phyloP scores from a whole-genome alignment of 2,113 vertebrate species.

The Pelobates fuscus region DNA sequence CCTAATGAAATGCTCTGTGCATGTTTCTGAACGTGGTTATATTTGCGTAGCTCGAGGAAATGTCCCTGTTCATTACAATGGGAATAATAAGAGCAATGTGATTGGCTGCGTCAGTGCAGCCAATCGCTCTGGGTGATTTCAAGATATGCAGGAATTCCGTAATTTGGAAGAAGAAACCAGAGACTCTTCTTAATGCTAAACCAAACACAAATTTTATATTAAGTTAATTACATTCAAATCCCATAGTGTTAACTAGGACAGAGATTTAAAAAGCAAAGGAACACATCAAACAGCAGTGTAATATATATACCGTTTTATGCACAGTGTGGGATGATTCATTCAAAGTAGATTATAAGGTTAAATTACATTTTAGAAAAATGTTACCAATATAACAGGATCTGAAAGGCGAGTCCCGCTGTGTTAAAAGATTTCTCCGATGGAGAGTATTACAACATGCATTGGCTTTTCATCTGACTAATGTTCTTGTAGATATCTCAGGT shows the following conservation, averaged over 20 bases:
- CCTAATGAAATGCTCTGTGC: no score
- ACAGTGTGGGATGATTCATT: conserved; percentile 40
- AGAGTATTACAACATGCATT: conserved; percentile 24
- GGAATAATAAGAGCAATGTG: no score
- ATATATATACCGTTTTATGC: conserved; percentile 26
- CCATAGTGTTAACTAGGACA: conserved; percentile 43
- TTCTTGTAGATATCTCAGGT: conserved; percentile 15
- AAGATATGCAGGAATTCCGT: background rate
- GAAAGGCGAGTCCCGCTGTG: conserved; percentile 38
- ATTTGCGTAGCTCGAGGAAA: no score
- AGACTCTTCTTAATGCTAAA: conserved; percentile 6
- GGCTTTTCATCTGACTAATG: conserved; percentile 18
- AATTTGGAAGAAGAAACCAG: conserved; percentile 12
- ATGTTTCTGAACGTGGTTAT: no score
- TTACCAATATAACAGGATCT: conserved; percentile 23
- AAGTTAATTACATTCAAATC: conserved; percentile 34
- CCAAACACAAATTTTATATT: conserved; percentile 13
- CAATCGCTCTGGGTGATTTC: no score
- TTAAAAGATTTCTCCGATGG: conserved; percentile 33
- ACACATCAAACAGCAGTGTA: conserved; percentile 31
- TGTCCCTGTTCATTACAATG: no score
- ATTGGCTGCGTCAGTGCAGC: no score
- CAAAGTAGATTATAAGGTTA: conserved; percentile 49
- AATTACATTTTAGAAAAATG: conserved; percentile 45
- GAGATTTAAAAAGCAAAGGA: conserved; percentile 22